Evolutionary conservation across 2,888 invertebrate genomes (phyloP), one percentile per base, ranked within the genome.

Genomic region (Gandaritis pyraliata): DNA sequence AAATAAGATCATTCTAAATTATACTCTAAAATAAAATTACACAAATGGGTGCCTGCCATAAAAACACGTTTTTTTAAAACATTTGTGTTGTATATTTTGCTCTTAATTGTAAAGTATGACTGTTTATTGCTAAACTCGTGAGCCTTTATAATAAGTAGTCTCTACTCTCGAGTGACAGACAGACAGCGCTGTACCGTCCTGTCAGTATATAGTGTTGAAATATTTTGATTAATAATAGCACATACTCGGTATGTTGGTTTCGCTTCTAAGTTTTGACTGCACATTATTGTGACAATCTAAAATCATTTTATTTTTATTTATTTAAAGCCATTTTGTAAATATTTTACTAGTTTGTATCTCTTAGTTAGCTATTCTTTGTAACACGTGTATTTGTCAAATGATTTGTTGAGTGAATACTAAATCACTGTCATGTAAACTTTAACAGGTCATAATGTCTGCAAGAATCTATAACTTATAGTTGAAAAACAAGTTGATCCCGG

Each of bases 271-370:
- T 48, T 49, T 43, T 49, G 50, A 45, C 5, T 57, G 49, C 36
- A 51, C 13, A 49, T 43, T 23, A 18, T 39, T 52, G 51, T 58
- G 46, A 52, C 36, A 50, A 45, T 50, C 6, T 23, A 36, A 46
- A 52, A 47, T 59, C 13, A 48, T 54, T 18, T 38, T 43, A 18
- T 33, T 18, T 53, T 33, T 45, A 53, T 52, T 53, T 45, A 45
- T 41, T 41, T 50, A 12, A 53, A 53, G 43, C 45, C 45, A 33
- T 47, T 58, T 58, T 59, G 58, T 59, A 59, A 53, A 59, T 59
- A 59, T 53, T 49, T 48, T 57, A n/a, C 7, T 46, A 12, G 47
- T 61, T 33, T 36, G 8, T 58, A 18, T 43, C 12, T 41, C 43
- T 41, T 39, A 38, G 30, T 30, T 47, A 47, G 47, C 30, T 15